Conservation (phyloP, 2,888 invertebrate species). For the Schizaphis graminum region DNA sequence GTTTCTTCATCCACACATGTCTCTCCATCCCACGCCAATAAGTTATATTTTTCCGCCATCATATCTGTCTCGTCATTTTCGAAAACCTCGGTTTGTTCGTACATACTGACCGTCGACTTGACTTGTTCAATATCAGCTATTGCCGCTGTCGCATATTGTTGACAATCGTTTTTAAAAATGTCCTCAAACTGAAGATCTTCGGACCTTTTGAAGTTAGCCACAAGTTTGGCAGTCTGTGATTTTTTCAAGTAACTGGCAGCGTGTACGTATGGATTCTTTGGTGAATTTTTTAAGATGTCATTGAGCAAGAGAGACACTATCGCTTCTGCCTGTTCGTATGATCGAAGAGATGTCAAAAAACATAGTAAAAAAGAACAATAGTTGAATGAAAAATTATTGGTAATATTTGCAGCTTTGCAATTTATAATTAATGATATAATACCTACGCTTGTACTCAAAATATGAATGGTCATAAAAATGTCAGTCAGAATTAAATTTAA, state of each 20-base stretch:
- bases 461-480: not conserved
- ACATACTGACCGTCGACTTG: too few relatives aligned
- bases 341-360: not conserved
- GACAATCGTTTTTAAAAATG: not conserved
- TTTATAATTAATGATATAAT: not conserved
- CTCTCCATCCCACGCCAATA: not conserved
- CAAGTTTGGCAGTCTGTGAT: not conserved
- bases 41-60: not conserved
- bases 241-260: not conserved
- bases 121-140: not conserved
- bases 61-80: not conserved
- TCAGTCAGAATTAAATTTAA: not conserved
- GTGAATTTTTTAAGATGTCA: not conserved
- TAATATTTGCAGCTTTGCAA: not conserved
- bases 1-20: not conserved
- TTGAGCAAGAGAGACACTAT: not conserved
- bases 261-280: not conserved
- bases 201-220: not conserved
- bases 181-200: not conserved
- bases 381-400: not conserved
- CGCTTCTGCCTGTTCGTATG: not conserved
- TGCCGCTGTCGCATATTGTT: not conserved
- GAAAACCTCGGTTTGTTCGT: not conserved
- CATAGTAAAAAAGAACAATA: not conserved
- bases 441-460: not conserved